Percentiles rank a stretch among this genome's conserved stretches.
Conservation (phyloP, 2,888 invertebrate species). For the Alloscopus bannaensis region DNA sequence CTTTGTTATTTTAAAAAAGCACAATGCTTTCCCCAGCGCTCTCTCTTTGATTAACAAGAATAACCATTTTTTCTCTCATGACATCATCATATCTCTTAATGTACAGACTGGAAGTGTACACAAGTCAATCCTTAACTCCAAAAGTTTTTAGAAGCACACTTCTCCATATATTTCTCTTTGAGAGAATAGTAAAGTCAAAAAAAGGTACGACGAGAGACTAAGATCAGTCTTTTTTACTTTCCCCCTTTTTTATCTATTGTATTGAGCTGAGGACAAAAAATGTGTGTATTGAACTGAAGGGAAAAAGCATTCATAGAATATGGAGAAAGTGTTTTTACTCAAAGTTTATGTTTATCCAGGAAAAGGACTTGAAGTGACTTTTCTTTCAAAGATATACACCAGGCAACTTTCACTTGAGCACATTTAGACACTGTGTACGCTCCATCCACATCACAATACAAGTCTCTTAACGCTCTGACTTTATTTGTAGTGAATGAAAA, state of each 20-base stretch:
- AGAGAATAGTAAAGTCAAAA: no score
- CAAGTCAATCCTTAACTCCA: no score
- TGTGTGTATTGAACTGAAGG: not conserved
- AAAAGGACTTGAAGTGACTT: conserved; percentile 40
- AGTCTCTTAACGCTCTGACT: not conserved
- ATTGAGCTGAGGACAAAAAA: conserved; percentile 22
- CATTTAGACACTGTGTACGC: not conserved
- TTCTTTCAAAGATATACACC: not conserved
- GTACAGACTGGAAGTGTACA: no score
- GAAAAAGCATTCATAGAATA: conserved; percentile 14
- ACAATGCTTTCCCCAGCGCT: no score
- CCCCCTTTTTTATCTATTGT: conserved; percentile 3
- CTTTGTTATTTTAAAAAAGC: no score
- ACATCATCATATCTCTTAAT: no score
- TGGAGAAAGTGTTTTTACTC: conserved; percentile 33
- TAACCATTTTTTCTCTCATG: no score
- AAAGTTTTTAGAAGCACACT: no score
- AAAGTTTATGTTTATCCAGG: conserved; percentile 58
- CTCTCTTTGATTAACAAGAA: no score
- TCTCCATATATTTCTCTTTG: no score
- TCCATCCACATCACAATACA: not conserved
- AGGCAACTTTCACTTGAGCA: conserved; percentile 14
- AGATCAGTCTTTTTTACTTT: not conserved
- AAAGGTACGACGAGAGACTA: not conserved
- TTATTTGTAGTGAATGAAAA: not conserved